Base-by-base conservation (phyloP, 2,888 invertebrate genomes). In the Andrena bicolor region DNA sequence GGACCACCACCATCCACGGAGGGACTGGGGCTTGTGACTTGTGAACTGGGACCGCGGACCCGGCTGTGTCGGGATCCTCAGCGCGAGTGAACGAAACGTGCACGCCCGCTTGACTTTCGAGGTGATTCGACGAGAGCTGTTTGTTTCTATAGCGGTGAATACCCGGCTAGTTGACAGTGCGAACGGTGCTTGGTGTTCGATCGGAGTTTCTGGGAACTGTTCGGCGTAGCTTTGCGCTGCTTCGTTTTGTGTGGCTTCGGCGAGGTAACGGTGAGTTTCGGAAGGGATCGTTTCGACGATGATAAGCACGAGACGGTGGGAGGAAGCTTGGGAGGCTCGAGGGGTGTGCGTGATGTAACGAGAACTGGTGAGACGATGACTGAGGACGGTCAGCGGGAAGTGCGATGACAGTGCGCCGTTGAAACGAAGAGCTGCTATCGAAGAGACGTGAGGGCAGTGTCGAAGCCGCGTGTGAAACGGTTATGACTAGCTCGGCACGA, bases 361-460 rank as follows among this genome's bases (percentile, higher is more conserved):
- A 10, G 30, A 10, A 68, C 35, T 35, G 72, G 28, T 16, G 48
- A 28, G 28, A 74, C 61, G 71, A 80, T 80, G 80, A 78, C 63
- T 6, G 49, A 13, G 66, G 66, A 71, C 65, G 65, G 66, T 61
- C 78, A 13, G 32, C 66, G 69, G 58, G 23, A 51, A 41, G 28
- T 35, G 35, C 56, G 23, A 81, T 81, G 81, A 81, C 81, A 30
- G 72, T 73, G 80, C 77, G 48, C 64, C 49, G 79, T 72, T 80
- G 79, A 80, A 32, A 28, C 23, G 10, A 53, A 56, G 23, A 48
- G 65, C 77, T 65, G 30, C 41, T 64, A 41, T 60, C 23, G 58
- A 60, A 51, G n/a, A 80, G 30, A 61, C 49, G 58, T 30, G n/a
- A 32, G 13, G 30, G 26, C 35, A 35, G 28, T 53, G 73, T 48